A percentile compares a stretch with the other conserved stretches of the same genome.
Conservation (phyloP, 2,113 vertebrate genomes). For the Dinomys branickii region DNA sequence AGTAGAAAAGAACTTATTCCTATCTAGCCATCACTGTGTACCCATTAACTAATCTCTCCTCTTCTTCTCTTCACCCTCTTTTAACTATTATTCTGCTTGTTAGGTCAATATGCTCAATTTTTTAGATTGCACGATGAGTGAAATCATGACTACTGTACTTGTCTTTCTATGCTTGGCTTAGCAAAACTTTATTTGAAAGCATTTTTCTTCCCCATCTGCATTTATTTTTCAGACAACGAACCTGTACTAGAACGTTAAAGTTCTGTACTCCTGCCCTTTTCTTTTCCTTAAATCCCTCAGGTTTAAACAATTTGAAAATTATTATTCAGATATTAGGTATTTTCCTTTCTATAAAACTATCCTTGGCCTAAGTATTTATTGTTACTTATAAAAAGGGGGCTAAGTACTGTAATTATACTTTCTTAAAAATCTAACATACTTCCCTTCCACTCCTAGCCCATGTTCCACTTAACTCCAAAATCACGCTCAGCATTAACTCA, state of each 20-base stretch:
- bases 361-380: constrained; percentile 24
- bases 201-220: background rate
- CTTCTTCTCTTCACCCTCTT: background rate
- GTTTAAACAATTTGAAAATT: constrained; percentile 34
- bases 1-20: background rate
- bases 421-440: constrained; percentile 18
- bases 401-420: background rate
- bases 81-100: background rate
- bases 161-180: background rate
- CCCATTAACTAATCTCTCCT: background rate
- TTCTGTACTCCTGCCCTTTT: background rate
- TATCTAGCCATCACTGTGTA: background rate
- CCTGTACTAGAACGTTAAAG: background rate
- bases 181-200: constrained; percentile 6
- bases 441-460: background rate
- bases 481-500: background rate
- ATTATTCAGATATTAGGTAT: constrained; percentile 5
- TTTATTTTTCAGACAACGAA: background rate
- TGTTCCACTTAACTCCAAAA: background rate
- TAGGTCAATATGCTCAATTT: background rate
- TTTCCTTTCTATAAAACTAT: constrained; percentile 26
- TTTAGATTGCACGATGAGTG: too few species aligned
- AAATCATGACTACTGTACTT: background rate
- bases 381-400: background rate
- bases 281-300: background rate